Percentiles rank a stretch among this genome's conserved stretches.
Evolutionary conservation across 1,140 invertebrate genomes (phyloP).

Genomic region (Orchesella cincta): DNA sequence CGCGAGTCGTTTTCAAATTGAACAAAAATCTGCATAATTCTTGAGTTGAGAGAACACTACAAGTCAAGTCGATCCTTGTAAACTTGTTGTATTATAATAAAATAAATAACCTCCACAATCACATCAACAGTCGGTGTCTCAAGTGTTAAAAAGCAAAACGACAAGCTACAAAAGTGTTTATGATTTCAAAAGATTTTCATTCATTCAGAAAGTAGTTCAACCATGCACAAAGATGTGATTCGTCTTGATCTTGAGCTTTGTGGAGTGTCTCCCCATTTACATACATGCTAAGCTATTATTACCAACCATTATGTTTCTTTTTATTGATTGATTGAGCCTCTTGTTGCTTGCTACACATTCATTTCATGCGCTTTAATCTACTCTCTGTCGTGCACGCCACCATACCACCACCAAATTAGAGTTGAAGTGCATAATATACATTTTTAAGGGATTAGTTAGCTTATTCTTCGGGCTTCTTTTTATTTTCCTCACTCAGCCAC

Average conservation of each 20-base stretch:
- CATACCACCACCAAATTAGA: no score
- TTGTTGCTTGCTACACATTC: neutral
- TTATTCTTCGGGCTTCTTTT: neutral
- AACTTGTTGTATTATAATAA: no score
- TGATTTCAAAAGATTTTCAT: slow-evolving; percentile 7
- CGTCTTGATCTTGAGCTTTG: neutral
- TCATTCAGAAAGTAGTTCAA: slow-evolving; percentile 23
- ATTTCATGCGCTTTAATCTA: neutral
- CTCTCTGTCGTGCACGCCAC: neutral
- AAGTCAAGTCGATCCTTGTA: no score
- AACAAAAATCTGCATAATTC: no score
- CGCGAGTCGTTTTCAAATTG: no score
- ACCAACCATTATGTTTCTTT: neutral
- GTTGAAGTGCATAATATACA: no score
- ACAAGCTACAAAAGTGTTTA: neutral
- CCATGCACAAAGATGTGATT: slow-evolving; percentile 9
- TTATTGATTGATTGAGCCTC: neutral
- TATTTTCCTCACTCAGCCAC: neutral
- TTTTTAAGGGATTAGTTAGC: neutral
- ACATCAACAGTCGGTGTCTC: neutral
- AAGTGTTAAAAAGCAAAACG: neutral
- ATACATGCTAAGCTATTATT: neutral
- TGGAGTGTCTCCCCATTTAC: neutral
- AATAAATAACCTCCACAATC: no score
- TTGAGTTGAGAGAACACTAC: no score